These are phyloP conservation scores for Orthonyx spaldingii DNA, from an alignment of 2,113 vertebrate genomes.

Conservation along the genomic window DNA sequence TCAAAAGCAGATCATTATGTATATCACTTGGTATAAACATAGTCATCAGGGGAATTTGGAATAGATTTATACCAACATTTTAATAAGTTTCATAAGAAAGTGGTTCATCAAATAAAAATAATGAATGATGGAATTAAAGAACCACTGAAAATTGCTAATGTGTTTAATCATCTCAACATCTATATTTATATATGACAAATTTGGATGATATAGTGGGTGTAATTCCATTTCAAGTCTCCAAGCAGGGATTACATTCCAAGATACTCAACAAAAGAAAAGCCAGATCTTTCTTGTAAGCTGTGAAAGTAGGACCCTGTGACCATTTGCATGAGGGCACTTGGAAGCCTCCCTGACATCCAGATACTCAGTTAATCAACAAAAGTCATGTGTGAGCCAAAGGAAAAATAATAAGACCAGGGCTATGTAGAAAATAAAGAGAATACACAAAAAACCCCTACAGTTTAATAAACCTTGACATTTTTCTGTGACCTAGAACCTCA, in stretches of 20 bases:
- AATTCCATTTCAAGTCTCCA: slow-evolving; percentile 31
- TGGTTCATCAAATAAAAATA: slow-evolving; percentile 64
- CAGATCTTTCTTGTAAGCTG: not conserved
- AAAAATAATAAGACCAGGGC: not conserved
- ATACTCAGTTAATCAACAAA: not conserved
- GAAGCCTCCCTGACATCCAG: not conserved
- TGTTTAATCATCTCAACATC: slow-evolving; percentile 64
- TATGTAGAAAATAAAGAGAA: not conserved
- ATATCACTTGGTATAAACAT: slow-evolving; percentile 56
- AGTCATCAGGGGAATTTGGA: slow-evolving; percentile 60
- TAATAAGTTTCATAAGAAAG: slow-evolving; percentile 65
- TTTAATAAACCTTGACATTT: not conserved
- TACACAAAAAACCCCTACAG: not conserved
- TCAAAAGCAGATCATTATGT: slow-evolving; percentile 62
- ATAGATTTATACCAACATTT: slow-evolving; percentile 59
- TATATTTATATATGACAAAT: slow-evolving; percentile 65
- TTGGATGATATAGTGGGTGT: slow-evolving; percentile 26
- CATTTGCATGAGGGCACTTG: not conserved
- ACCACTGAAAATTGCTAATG: slow-evolving; percentile 57
- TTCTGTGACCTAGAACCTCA: not conserved
- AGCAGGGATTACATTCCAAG: not conserved
- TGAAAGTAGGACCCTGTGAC: not conserved
- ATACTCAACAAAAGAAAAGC: not conserved
- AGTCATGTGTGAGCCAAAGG: not conserved
- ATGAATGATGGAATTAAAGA: slow-evolving; percentile 61